A percentile compares a stretch with the other conserved stretches of the same genome.
phyloP scores from a whole-genome alignment of 2,113 vertebrate genomes.

The Corvus moneduloides region DNA sequence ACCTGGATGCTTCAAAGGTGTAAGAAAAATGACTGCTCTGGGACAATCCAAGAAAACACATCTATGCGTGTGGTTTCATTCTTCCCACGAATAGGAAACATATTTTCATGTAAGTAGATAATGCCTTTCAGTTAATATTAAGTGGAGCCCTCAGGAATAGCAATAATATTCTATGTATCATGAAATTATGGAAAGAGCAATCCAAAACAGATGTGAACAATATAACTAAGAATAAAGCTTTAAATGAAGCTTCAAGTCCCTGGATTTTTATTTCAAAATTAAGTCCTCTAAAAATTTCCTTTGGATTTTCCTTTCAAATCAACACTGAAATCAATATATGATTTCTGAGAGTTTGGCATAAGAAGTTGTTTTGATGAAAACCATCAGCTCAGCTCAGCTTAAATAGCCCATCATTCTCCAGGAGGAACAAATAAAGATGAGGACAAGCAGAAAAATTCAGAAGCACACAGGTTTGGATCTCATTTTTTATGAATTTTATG shows the following conservation, averaged over 20 bases:
- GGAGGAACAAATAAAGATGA: background rate
- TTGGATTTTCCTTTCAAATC: background rate
- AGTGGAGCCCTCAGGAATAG: background rate
- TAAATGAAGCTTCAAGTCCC: background rate
- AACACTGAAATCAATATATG: background rate
- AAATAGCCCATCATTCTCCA: background rate
- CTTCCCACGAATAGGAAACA: background rate
- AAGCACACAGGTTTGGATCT: background rate
- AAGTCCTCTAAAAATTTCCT: background rate
- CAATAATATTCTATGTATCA: background rate
- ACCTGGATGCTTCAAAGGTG: background rate
- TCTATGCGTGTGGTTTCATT: background rate
- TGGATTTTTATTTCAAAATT: background rate
- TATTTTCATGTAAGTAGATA: background rate
- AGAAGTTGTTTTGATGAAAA: background rate
- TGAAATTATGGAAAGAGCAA: background rate
- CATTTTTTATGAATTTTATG: background rate
- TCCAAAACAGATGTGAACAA: background rate
- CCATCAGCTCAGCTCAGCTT: background rate
- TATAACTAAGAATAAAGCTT: background rate
- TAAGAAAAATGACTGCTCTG: background rate
- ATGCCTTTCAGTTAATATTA: background rate
- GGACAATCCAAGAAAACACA: background rate
- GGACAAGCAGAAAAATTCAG: background rate
- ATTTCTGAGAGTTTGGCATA: background rate